Percentiles rank a stretch among this genome's conserved stretches.
Conservation (phyloP, 2,888 invertebrate genomes). For the Melitaea athalia region DNA sequence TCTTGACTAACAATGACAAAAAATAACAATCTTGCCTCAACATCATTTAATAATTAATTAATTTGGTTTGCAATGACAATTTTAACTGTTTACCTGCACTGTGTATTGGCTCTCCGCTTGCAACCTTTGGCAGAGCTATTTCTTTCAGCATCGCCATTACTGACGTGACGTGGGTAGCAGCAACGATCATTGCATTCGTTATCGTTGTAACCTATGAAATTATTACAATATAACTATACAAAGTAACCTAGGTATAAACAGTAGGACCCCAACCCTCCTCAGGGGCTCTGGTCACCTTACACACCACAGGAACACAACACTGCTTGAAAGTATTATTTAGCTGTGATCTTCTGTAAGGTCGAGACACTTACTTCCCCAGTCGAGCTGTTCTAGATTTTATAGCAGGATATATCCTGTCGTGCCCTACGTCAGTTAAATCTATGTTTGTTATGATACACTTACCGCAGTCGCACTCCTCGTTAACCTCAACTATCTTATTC, state of each 20-base stretch:
- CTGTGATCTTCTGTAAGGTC: too few relatives aligned
- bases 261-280: too few relatives aligned
- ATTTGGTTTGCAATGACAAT: background rate
- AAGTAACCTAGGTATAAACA: too few relatives aligned
- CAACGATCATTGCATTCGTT: conserved; percentile 96
- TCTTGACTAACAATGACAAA: too few relatives aligned
- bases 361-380: too few relatives aligned
- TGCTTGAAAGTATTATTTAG: too few relatives aligned
- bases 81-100: conserved; percentile 85
- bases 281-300: too few relatives aligned
- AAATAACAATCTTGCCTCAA: too few relatives aligned
- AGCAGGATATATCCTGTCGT: too few relatives aligned
- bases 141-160: conserved; percentile 84
- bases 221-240: background rate
- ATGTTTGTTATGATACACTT: conserved; percentile 26
- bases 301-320: too few relatives aligned
- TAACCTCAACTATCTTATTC: conserved; percentile 98
- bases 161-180: conserved; percentile 94
- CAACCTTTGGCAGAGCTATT: conserved; percentile 91
- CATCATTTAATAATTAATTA: background rate
- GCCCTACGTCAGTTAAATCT: background rate
- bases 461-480: conserved; percentile 98
- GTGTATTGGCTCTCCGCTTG: conserved; percentile 87
- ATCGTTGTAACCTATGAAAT: conserved; percentile 87
- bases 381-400: too few relatives aligned